Evolutionary conservation across 2,888 invertebrate genomes (phyloP), one percentile per base, ranked within the genome.

Genomic region (Copidosoma aretas): DNA sequence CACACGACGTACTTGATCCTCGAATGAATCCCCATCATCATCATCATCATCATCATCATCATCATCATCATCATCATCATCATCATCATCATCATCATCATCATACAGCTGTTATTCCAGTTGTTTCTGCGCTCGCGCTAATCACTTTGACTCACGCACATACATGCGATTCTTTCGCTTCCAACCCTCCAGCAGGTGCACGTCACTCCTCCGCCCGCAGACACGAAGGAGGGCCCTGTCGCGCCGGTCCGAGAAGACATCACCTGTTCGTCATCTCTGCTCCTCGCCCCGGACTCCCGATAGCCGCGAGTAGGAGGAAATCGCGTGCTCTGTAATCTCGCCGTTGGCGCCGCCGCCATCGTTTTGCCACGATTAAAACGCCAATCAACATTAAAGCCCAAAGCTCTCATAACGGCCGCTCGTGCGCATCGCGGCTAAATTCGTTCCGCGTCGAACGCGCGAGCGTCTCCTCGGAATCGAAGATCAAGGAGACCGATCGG

Each of bases 301-400:
- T 67, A 58, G 52, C 59, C 58, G 43, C 8, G 3, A 32, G n/a
- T 56, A 57, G 60, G 63, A 53, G 59, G 63, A 66, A 60, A 56
- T 12, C 8, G 51, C 15, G 41, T 41, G 51, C 41, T 25, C 58
- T 71, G 39, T 59, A 67, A 71, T 71, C 61, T 67, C 41, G 64
- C 61, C 61, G 61, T 67, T 64, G 56, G 43, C 32, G 52, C 56
- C 10, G 1, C 49, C n/a, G 49, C 54, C 3, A 32, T 32, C 32
- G 32, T 32, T 22, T 57, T 62, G 49, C 58, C 54, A 58, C 61
- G 64, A 71, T 71, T 67, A 67, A 67, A 71, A 63, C 61, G 67
- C 67, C 67, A 67, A 60, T 70, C 70, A 70, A 65, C 41, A 63
- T 66, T 70, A 12, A 69, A 32, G 8, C 32, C 32, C 8, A 64